Base-by-base conservation (phyloP, 2,113 vertebrate species). In the Petrocephalus zakoni region DNA sequence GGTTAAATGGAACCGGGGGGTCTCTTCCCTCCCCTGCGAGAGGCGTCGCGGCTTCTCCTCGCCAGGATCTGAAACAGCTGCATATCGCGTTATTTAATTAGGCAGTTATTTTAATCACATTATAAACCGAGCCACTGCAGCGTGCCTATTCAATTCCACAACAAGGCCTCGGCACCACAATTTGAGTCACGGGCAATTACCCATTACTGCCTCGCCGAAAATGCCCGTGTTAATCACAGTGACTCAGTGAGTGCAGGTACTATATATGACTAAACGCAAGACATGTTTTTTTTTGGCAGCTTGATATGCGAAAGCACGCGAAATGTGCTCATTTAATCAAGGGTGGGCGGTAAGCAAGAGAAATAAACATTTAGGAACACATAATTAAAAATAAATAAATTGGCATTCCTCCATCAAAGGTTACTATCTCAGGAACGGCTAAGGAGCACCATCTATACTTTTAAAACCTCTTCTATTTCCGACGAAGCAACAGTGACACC, bases 401-500 rank as follows among this genome's bases (percentile, higher is more conserved):
- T 51, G 81, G 22, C 81, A 84, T 84, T 37, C 21, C 29, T 52
- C 46, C 46, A 34, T 87, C 51, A 87, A 64, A 72, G 61, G 87
- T n/a, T 52, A 51, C 46, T 52, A 34, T 51, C 47, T 25, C 61
- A 72, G 29, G 46, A 72, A 87, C 58, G 46, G 61, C 15, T 9
- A 51, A 85, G 22, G 82, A 10, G n/a, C 15, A 78, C 72, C 29
- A 78, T 4, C 19, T 78, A 78, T 19, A 78, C 61, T 13, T 42
- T 75, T 17, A 75, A 75, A 75, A 78, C 8, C n/a, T 52, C 29
- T 11, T 51, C n/a, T 25, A 25, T 6, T 25, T 52, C 8, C n/a
- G 42, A 6, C 49, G 82, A 85, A 49, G 9, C 90, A 90, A 72
- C 85, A 88, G 89, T 88, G 90, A 92, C 92, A 85, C 91, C 92